A percentile compares a stretch with the other conserved stretches of the same genome.
phyloP scores from a whole-genome alignment of 1,140 invertebrate genomes.

The Eueides isabella region DNA sequence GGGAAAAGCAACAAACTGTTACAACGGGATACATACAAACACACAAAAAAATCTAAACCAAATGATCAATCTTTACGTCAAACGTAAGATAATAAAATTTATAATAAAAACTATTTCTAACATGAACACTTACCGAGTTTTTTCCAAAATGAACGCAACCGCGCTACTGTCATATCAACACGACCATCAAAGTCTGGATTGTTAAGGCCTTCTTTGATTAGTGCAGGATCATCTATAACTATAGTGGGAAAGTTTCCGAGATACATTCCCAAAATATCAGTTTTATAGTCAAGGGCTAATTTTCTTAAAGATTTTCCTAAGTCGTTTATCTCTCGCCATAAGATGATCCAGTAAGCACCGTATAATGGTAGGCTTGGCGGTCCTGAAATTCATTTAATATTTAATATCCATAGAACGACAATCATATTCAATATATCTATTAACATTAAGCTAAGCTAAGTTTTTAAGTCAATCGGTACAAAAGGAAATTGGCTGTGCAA shows the following conservation, averaged over 20 bases:
- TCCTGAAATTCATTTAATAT: constrained; percentile 49
- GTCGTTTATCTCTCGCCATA: constrained; percentile 53
- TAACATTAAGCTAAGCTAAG: too few species aligned
- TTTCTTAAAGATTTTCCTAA: constrained; percentile 50
- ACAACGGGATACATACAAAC: too few species aligned
- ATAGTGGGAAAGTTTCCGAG: constrained; percentile 61
- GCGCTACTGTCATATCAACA: constrained; percentile 61
- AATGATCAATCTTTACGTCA: too few species aligned
- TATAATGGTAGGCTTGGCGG: constrained; percentile 66
- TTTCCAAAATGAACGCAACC: constrained; percentile 70
- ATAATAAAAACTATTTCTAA: background rate
- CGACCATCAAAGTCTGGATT: constrained; percentile 72
- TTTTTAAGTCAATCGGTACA: too few species aligned
- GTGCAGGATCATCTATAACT: constrained; percentile 60
- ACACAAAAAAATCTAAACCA: too few species aligned
- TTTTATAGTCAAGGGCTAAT: constrained; percentile 61
- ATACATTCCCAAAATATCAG: constrained; percentile 66
- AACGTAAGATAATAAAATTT: too few species aligned
- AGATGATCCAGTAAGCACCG: constrained; percentile 64
- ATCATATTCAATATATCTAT: too few species aligned
- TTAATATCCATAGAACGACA: too few species aligned
- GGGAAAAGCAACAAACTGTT: too few species aligned
- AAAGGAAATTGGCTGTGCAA: too few species aligned
- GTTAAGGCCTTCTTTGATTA: constrained; percentile 68
- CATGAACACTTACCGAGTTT: constrained; percentile 61